Percentiles rank a stretch among this genome's conserved stretches.
These are phyloP conservation scores for Tichodroma muraria DNA, from an alignment of 2,113 vertebrate species.

Conservation along the genomic window DNA sequence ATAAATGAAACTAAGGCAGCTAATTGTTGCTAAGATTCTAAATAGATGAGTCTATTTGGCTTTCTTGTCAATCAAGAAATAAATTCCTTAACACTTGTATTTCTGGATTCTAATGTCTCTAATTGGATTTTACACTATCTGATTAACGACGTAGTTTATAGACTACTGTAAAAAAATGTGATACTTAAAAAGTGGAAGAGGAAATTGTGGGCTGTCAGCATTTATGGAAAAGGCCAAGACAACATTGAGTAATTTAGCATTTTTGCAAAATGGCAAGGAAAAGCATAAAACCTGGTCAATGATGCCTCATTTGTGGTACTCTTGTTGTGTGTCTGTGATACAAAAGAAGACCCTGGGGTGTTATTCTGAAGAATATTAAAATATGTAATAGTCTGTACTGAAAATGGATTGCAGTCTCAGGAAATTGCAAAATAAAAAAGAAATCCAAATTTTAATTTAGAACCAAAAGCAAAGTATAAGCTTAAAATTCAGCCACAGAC, in stretches of 20 bases:
- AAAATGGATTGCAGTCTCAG: not conserved
- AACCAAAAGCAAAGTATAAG: not conserved
- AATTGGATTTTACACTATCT: constrained; percentile 83
- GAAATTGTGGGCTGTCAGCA: constrained; percentile 70
- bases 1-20: constrained; percentile 83
- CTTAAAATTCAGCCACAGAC: not conserved
- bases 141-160: constrained; percentile 77
- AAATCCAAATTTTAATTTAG: not conserved
- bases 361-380: constrained; percentile 3
- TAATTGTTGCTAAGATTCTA: constrained; percentile 84
- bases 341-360: not conserved
- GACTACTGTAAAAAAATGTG: constrained; percentile 67
- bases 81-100: constrained; percentile 83
- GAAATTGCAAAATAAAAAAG: constrained; percentile 8
- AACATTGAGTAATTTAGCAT: constrained; percentile 39
- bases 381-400: not conserved
- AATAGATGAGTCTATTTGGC: constrained; percentile 82
- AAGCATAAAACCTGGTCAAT: constrained; percentile 34
- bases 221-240: constrained; percentile 59
- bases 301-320: constrained; percentile 13
- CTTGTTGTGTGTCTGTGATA: not conserved
- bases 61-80: constrained; percentile 84
- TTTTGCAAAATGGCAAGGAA: constrained; percentile 1
- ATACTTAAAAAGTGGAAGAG: constrained; percentile 64
- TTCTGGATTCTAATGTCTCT: constrained; percentile 81